Base-by-base conservation (phyloP, 2,113 vertebrate species). In the Amphiprion percula region DNA sequence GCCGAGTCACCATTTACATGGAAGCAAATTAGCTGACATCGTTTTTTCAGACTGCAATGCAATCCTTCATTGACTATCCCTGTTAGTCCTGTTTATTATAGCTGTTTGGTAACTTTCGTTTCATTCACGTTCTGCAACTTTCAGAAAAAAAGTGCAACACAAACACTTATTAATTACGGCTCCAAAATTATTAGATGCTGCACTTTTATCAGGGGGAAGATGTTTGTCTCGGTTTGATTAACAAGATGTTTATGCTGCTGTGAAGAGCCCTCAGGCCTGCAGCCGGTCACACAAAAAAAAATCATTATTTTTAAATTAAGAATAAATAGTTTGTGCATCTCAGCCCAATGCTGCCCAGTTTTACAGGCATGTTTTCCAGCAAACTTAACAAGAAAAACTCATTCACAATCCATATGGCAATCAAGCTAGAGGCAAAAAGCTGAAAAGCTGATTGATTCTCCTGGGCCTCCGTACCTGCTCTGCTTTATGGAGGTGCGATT, bases 1-100 rank as follows among this genome's bases (percentile, higher is more conserved):
- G 33, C 33, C 9, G 8, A 9, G 33, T 37, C 33, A 37, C 33
- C 33, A 15, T 44, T 44, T 44, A 44, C 41, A 44, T 14, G 14
- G 10, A 2, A 14, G 14, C 41, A 44, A 14, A 44, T 44, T 44
- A 4, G 41, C 33, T 37, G 33, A 10, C 33, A 37, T 4, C n/a
- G 15, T 23, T 53, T 50, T 54, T 68, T 26, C 16, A 68, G 37
- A 41, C 49, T 46, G 37, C 59, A 60, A 39, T 23, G 28, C 41
- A 68, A n/a, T 77, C 14, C 33, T 49, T 64, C 44, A 62, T 63
- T 68, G 71, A 81, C 80, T 46, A 67, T 47, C 65, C 33, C 5
- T 69, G 39, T 65, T 66, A 6, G 54, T 69, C 52, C 46, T 65
- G 76, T 37, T 81, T 53, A 39, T 74, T 66, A 24, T 1, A 24